A percentile compares a stretch with the other conserved stretches of the same genome.
Conservation (phyloP, 2,888 invertebrate genomes). For the Metallyticus violacea region DNA sequence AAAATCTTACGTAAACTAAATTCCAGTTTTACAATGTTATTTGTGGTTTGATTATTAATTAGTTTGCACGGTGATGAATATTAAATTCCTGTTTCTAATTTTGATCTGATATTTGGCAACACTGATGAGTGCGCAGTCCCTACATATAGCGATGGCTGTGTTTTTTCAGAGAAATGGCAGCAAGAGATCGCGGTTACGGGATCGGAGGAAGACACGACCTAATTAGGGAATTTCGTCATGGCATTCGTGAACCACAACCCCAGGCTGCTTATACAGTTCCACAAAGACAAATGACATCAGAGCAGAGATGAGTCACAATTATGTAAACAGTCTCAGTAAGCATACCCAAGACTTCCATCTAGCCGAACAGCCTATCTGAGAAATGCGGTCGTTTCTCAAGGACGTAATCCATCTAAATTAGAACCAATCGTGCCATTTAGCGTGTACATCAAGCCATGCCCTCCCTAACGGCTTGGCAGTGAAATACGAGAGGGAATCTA, state of each 20-base stretch:
- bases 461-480: neutral
- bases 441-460: neutral
- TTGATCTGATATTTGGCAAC: no score
- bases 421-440: neutral
- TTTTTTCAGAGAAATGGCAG: neutral
- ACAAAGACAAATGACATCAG: neutral
- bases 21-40: no score
- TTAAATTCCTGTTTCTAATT: no score
- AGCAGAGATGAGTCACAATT: neutral
- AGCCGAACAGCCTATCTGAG: no score
- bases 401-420: slow-evolving; percentile 7
- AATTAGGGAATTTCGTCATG: neutral
- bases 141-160: neutral
- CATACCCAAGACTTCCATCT: neutral
- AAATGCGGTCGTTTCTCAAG: neutral
- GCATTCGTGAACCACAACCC: no score
- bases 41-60: no score
- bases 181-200: neutral
- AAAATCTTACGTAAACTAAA: no score
- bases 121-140: no score
- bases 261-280: neutral
- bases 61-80: no score
- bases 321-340: neutral
- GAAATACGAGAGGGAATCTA: neutral
- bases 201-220: neutral